These are phyloP conservation scores for Suricata suricatta DNA, from an alignment of 2,113 vertebrate genomes.

Conservation along the genomic window DNA sequence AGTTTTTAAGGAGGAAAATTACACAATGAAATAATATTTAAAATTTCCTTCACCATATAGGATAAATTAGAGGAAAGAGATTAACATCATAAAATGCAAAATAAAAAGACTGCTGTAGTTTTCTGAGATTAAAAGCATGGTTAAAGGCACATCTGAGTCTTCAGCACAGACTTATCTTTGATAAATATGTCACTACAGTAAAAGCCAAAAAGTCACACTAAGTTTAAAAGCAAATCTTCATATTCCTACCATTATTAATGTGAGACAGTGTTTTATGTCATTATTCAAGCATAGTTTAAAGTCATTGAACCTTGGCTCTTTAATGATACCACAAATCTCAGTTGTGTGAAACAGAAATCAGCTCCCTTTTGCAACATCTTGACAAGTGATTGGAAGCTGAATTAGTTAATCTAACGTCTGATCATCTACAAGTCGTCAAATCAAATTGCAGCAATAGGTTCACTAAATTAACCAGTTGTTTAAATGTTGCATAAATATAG, in stretches of 20 bases:
- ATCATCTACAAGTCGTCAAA: slow-evolving; percentile 36
- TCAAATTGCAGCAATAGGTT: slow-evolving; percentile 31
- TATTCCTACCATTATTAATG: not conserved
- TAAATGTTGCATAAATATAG: slow-evolving; percentile 56
- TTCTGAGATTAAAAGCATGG: slow-evolving; percentile 10
- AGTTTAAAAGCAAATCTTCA: slow-evolving; percentile 53
- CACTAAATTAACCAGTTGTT: slow-evolving; percentile 51
- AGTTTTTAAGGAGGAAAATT: not conserved
- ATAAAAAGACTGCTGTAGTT: not conserved
- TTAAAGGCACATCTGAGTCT: not conserved
- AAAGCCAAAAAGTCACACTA: not conserved
- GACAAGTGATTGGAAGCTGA: slow-evolving; percentile 50
- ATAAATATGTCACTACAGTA: slow-evolving; percentile 20
- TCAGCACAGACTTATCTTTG: not conserved
- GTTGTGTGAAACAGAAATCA: slow-evolving; percentile 38
- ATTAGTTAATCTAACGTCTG: slow-evolving; percentile 45
- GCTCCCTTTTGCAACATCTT: slow-evolving; percentile 11
- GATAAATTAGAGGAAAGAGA: not conserved
- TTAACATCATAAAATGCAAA: not conserved
- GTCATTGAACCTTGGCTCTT: slow-evolving; percentile 40
- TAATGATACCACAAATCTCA: slow-evolving; percentile 43
- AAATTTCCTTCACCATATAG: not conserved
- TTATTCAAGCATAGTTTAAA: slow-evolving; percentile 55
- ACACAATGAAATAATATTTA: not conserved
- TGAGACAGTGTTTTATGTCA: slow-evolving; percentile 40